Percentiles rank a stretch among this genome's conserved stretches.
Conservation (phyloP, 2,888 invertebrate species). For the Copidosoma aretas region DNA sequence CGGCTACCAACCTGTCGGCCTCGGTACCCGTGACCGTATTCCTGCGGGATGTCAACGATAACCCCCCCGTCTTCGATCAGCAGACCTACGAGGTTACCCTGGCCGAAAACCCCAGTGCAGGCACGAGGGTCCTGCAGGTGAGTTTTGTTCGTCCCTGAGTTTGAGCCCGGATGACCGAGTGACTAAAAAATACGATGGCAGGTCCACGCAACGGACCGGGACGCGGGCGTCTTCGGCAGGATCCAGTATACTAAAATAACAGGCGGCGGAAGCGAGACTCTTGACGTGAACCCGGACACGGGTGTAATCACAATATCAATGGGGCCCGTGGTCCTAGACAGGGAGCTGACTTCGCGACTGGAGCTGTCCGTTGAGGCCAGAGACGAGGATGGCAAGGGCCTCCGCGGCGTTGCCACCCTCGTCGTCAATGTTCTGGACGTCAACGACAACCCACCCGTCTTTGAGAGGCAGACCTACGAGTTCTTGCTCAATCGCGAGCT, state of each 20-base stretch:
- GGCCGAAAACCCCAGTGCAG: slow-evolving; percentile 81
- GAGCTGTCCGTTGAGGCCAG: slow-evolving; percentile 84
- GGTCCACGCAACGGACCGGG: slow-evolving; percentile 82
- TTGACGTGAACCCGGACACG: slow-evolving; percentile 77
- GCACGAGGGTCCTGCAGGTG: slow-evolving; percentile 72
- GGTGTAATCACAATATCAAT: slow-evolving; percentile 83
- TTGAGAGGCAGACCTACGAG: slow-evolving; percentile 80
- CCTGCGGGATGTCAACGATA: slow-evolving; percentile 87
- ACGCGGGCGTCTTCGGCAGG: slow-evolving; percentile 78
- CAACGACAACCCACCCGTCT: slow-evolving; percentile 87
- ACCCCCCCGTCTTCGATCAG: slow-evolving; percentile 80
- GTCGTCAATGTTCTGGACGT: slow-evolving; percentile 78
- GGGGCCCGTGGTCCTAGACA: slow-evolving; percentile 76
- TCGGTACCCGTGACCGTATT: slow-evolving; percentile 80
- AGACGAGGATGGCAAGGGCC: slow-evolving; percentile 84
- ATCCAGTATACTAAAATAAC: slow-evolving; percentile 80
- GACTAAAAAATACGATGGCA: no score
- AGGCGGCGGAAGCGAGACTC: slow-evolving; percentile 79
- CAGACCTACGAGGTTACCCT: slow-evolving; percentile 77
- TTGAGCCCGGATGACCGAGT: no score
- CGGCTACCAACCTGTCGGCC: slow-evolving; percentile 76
- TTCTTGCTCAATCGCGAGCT: slow-evolving; percentile 79
- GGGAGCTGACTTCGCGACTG: slow-evolving; percentile 79
- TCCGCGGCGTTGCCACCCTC: slow-evolving; percentile 76
- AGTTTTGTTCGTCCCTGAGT: slow-evolving; percentile 15